Base-by-base conservation (phyloP, 92 coral and sea anemone species). In the Paragorgia papillata region DNA sequence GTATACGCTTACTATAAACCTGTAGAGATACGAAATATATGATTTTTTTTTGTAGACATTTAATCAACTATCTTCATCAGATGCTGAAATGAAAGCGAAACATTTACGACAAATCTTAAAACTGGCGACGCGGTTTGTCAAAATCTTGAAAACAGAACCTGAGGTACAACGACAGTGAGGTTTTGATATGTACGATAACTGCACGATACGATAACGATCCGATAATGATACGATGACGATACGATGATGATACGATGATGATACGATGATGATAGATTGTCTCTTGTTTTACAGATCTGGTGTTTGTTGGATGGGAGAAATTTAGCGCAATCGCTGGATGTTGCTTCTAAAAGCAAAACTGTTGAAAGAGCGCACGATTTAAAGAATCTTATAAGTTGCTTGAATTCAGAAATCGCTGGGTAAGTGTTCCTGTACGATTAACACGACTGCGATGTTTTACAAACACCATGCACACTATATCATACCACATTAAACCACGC, bases 61-160 rank as follows among this genome's bases (percentile, higher is more conserved):
- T 70, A 75, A 51, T 24, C 86, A 88, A 30, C 88, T 82, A 37
- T 79, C 85, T 21, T 54, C 74, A 31, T 39, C 90, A 18, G 83
- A 80, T 9, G 86, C 92, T 0, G 85, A 82, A 17, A 53, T 93
- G 84, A 93, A 90, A 62, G 88, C 87, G 20, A 93, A 88, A 71
- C 96, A 93, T 62, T 66, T 93, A 31, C 84, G 89, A 20, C 91
- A 93, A 56, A 76, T 90, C n/a, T 84, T 90, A 9, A 93, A 90
- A 71, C 85, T 90, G 46, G 76, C 86, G 44, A 39, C 84, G n/a
- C 85, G 78, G 84, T 86, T 93, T 54, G 26, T 88, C 69, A 93
- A 86, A 21, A 55, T 71, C 37, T 30, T 71, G 63, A 71, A 54
- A 71, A 33, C 63, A 8, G 78, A 71, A 9, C 20, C 62, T 53